Conservation (phyloP, 2,113 vertebrate species). For the Paedocypris sp. region DNA sequence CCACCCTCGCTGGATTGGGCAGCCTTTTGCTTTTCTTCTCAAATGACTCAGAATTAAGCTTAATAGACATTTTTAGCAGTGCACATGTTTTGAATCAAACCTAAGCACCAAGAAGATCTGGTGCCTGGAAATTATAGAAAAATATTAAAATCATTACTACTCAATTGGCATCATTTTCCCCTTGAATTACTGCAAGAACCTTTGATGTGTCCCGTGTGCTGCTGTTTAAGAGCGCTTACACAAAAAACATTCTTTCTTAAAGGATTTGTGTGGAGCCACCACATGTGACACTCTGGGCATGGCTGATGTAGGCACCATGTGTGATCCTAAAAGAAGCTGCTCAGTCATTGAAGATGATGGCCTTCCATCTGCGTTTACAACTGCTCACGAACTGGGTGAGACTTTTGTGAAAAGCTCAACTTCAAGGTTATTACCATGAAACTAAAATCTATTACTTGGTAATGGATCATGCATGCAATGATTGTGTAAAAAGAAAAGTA, state of each 20-base stretch:
- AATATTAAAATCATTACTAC: background rate
- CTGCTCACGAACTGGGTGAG: slow-evolving; percentile 92
- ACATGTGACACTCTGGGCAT: slow-evolving; percentile 96
- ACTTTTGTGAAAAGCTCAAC: background rate
- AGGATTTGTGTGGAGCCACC: slow-evolving; percentile 92
- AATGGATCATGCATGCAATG: no score
- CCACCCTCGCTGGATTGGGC: slow-evolving; percentile 6
- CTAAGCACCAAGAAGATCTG: background rate
- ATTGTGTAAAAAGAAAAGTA: no score
- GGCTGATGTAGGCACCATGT: slow-evolving; percentile 98
- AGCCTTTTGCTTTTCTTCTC: background rate
- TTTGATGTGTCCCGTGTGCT: background rate
- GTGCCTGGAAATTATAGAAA: background rate
- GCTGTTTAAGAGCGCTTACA: background rate
- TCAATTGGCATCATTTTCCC: background rate
- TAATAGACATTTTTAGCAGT: background rate
- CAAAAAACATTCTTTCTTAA: slow-evolving; percentile 10
- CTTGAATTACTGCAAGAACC: background rate
- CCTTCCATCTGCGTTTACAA: slow-evolving; percentile 92
- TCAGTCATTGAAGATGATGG: slow-evolving; percentile 96
- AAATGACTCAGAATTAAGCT: background rate
- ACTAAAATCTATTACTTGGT: no score
- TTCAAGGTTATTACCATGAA: background rate
- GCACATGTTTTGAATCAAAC: background rate
- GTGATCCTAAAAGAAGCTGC: slow-evolving; percentile 93